Evolutionary conservation across 64 coral and sea anemone genomes (phyloP).

Genomic region (Stichodactyla helianthus): DNA sequence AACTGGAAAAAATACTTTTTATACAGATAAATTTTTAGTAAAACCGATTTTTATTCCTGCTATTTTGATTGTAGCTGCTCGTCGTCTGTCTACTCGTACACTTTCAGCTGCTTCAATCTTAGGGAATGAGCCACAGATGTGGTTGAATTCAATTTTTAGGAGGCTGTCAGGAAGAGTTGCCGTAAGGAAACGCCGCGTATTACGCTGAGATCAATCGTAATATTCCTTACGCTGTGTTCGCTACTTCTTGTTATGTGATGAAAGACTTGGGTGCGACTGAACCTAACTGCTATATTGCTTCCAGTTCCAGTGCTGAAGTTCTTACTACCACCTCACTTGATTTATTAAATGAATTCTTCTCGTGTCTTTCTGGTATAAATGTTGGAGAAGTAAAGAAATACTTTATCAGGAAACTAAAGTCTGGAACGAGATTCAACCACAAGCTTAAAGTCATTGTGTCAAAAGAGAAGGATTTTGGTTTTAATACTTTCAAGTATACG

Average conservation of each 20-base stretch:
- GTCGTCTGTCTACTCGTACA: neutral
- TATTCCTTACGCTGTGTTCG: conserved; percentile 47
- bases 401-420: conserved; percentile 17
- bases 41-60: neutral
- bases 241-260: conserved; percentile 17
- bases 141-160: conserved; percentile 29
- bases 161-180: conserved; percentile 35
- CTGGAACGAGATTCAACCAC: conserved; percentile 11
- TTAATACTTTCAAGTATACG: too few relatives aligned
- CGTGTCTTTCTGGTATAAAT: conserved; percentile 34
- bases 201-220: conserved; percentile 32
- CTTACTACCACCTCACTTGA: conserved; percentile 39
- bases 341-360: conserved; percentile 36
- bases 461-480: conserved; percentile 54
- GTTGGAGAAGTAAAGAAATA: conserved; percentile 26
- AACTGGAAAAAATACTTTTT: neutral
- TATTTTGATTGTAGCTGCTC: neutral
- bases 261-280: conserved; percentile 21
- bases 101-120: conserved; percentile 23
- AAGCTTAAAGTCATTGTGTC: conserved; percentile 30
- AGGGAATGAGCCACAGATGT: conserved; percentile 24
- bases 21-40: too few relatives aligned
- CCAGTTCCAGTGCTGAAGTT: conserved; percentile 33
- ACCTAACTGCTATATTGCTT: conserved; percentile 30
- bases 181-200: conserved; percentile 38